Base-by-base conservation (phyloP, 1,140 invertebrate genomes). In the Laupala kohalensis region DNA sequence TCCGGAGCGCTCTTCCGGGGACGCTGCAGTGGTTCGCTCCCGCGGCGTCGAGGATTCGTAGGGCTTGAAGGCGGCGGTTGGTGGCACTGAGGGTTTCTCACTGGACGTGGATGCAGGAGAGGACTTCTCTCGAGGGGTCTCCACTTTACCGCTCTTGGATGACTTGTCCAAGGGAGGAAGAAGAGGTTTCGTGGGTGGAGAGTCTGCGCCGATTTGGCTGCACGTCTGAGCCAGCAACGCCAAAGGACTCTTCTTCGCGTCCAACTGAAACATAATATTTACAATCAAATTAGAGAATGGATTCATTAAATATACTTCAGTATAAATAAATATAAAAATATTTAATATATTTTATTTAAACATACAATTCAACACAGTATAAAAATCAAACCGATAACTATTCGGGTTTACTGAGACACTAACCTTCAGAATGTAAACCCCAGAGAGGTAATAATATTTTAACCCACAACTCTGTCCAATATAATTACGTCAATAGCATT, bases 231-330 rank as follows among this genome's bases (percentile, higher is more conserved):
- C 95, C 74, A 97, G 83, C 27, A 97, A 83, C 27, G 95, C 95
- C 78, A 97, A 84, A 15, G 95, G 95, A 83, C 93, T 96, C 81
- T 96, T 96, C 84, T 97, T 96, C 69, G 93, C 92, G 82, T 97
- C 94, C 85, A 96, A 86, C 94, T 97, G 88, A 72, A 90, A 91
- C 80, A 83, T 78, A 19, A 53, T n/a, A n/a, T n/a, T n/a, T n/a
- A n/a, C n/a, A n/a, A n/a, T n/a, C n/a, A n/a, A n/a, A n/a, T n/a
- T n/a, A n/a, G n/a, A n/a, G n/a, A n/a, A n/a, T n/a, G n/a, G n/a
- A n/a, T n/a, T n/a, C n/a, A n/a, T n/a, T n/a, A n/a, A n/a, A n/a
- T n/a, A n/a, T n/a, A n/a, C n/a, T n/a, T n/a, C n/a, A n/a, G n/a
- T n/a, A n/a, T n/a, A n/a, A n/a, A n/a, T n/a, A n/a, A n/a, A n/a